Percentiles rank a stretch among this genome's conserved stretches.
These are phyloP conservation scores for Pampusana beccarii DNA, from an alignment of 2,113 vertebrate genomes.

Conservation along the genomic window DNA sequence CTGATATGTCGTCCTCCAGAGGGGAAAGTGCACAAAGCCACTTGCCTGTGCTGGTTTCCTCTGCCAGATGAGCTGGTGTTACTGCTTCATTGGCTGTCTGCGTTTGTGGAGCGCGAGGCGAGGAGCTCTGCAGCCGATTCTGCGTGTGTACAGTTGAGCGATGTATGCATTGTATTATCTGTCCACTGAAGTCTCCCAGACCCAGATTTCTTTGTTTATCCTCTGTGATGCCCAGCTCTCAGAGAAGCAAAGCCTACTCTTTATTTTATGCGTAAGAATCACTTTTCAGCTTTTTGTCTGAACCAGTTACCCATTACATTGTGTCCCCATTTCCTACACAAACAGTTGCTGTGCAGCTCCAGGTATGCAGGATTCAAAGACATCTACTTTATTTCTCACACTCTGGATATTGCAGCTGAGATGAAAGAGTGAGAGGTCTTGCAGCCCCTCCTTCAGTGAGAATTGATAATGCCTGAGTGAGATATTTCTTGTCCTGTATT, in stretches of 20 bases:
- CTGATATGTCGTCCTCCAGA: neutral
- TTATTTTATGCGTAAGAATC: neutral
- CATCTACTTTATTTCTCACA: neutral
- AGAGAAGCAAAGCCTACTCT: neutral
- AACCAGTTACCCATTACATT: neutral
- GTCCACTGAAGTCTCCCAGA: neutral
- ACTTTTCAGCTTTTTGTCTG: neutral
- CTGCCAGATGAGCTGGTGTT: neutral
- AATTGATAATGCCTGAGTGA: neutral
- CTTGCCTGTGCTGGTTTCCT: neutral
- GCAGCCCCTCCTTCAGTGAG: neutral
- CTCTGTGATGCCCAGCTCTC: neutral
- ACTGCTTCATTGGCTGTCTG: neutral
- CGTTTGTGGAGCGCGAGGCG: neutral
- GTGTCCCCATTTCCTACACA: neutral
- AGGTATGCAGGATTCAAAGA: neutral
- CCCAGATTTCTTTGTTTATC: neutral
- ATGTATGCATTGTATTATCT: rapidly evolving
- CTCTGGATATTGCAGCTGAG: neutral
- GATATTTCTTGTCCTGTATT: neutral
- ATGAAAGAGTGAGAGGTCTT: neutral
- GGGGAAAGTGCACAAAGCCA: neutral
- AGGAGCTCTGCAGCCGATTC: rapidly evolving
- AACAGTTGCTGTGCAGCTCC: neutral
- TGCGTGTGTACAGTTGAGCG: neutral